Percentiles rank a stretch among this genome's conserved stretches.
Evolutionary conservation across 2,113 vertebrate species (phyloP).

Genomic region (Nettapus auritus): DNA sequence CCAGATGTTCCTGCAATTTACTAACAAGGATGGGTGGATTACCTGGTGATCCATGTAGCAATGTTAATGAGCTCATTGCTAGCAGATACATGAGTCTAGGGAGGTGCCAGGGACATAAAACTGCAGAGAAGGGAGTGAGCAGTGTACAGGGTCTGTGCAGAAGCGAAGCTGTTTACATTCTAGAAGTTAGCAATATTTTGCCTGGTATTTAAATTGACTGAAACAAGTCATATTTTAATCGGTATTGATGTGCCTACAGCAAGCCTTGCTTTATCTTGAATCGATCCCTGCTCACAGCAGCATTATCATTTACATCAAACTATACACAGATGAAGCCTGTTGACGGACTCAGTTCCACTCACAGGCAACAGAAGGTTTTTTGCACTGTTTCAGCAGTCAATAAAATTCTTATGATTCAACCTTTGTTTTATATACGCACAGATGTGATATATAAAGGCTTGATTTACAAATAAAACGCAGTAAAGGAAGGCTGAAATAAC

Average conservation of each 20-base stretch:
- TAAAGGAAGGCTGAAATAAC: background rate
- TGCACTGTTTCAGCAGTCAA: background rate
- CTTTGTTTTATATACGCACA: background rate
- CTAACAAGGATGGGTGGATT: background rate
- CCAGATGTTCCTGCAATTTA: background rate
- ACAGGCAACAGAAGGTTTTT: background rate
- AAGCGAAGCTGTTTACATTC: background rate
- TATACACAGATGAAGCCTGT: background rate
- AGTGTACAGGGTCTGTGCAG: background rate
- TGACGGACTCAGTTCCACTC: background rate
- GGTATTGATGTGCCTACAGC: background rate
- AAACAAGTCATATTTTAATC: constrained; percentile 20
- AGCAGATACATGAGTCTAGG: background rate
- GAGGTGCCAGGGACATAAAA: background rate
- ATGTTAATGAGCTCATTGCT: background rate
- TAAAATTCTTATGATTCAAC: background rate
- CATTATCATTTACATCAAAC: background rate
- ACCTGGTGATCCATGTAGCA: background rate
- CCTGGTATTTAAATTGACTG: background rate
- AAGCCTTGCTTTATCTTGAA: background rate
- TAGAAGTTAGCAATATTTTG: background rate
- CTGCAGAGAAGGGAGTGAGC: background rate
- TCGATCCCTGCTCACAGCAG: background rate
- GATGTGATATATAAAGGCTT: background rate
- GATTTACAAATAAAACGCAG: background rate